Percentiles rank a stretch among this genome's conserved stretches.
phyloP scores from a whole-genome alignment of 2,113 vertebrate genomes.

The Oncorhynchus tshawytscha region DNA sequence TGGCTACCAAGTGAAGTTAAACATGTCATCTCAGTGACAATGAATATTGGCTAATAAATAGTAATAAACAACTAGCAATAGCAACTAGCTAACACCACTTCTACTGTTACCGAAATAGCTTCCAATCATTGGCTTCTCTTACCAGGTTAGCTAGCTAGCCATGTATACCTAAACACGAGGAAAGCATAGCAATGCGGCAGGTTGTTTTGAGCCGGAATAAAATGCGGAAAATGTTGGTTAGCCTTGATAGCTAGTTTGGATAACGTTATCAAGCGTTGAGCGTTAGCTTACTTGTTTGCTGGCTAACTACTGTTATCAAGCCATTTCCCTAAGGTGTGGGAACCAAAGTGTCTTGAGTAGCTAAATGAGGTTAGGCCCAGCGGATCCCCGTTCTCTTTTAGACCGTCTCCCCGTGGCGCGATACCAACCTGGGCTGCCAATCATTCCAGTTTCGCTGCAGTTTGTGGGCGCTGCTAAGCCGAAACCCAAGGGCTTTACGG shows the following conservation, averaged over 20 bases:
- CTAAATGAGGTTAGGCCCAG: conserved; percentile 46
- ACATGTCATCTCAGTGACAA: background rate
- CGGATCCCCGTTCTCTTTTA: conserved; percentile 43
- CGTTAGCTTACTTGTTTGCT: background rate
- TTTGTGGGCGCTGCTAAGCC: conserved; percentile 94
- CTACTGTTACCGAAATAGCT: no score
- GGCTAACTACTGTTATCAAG: no score
- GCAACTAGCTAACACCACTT: background rate
- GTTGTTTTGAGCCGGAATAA: background rate
- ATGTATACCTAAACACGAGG: no score
- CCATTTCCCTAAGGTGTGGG: no score
- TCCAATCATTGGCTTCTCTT: background rate
- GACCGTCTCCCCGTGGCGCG: conserved; percentile 37
- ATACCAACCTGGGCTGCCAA: conserved; percentile 91
- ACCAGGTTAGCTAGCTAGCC: conserved; percentile 19
- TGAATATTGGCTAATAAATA: no score
- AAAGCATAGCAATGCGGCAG: background rate
- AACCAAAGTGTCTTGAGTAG: background rate
- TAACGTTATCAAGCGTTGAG: background rate
- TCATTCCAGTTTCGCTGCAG: conserved; percentile 98
- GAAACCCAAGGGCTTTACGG: conserved; percentile 96
- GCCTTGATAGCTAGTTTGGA: background rate
- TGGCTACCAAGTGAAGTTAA: no score
- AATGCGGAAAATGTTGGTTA: no score
- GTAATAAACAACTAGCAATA: background rate